These are phyloP conservation scores for Epistrophe grossulariae DNA, from an alignment of 2,888 invertebrate genomes.

Conservation along the genomic window DNA sequence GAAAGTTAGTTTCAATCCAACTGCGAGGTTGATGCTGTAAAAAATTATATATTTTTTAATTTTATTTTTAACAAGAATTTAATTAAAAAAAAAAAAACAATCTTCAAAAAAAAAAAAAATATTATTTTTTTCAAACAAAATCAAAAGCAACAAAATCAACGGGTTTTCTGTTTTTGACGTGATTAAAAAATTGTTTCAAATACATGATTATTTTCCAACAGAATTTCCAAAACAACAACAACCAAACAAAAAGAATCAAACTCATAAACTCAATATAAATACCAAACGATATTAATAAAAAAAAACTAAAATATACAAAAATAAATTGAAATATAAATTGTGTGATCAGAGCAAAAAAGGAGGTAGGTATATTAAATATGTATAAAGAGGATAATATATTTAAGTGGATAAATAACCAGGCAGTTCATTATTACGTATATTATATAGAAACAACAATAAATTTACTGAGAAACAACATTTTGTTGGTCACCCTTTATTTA, in stretches of 20 bases:
- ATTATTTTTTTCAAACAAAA: conserved; percentile 3
- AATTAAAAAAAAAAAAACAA: conserved; percentile 14
- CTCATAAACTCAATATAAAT: conserved; percentile 4
- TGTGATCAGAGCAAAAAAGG: conserved; percentile 28
- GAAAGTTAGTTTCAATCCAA: conserved; percentile 98
- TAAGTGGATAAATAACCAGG: conserved; percentile 37
- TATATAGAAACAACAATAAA: conserved; percentile 36
- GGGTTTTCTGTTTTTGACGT: neutral
- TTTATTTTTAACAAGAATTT: conserved; percentile 8
- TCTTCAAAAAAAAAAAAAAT: neutral
- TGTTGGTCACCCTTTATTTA: neutral
- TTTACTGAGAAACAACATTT: conserved; percentile 27
- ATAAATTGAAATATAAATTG: neutral
- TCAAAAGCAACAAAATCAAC: conserved; percentile 31
- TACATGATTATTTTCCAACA: conserved; percentile 14
- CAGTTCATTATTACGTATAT: conserved; percentile 10
- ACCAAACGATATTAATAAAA: neutral
- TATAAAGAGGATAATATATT: neutral
- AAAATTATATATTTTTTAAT: conserved; percentile 74
- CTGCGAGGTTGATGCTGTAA: conserved; percentile 93
- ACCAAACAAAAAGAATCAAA: conserved; percentile 14
- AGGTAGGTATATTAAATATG: too few species aligned
- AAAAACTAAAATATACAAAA: neutral
- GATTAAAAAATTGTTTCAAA: neutral
- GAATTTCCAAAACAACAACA: conserved; percentile 17